Conservation (phyloP, 2,797 vertebrate genomes). For the Labroides dimidiatus region DNA sequence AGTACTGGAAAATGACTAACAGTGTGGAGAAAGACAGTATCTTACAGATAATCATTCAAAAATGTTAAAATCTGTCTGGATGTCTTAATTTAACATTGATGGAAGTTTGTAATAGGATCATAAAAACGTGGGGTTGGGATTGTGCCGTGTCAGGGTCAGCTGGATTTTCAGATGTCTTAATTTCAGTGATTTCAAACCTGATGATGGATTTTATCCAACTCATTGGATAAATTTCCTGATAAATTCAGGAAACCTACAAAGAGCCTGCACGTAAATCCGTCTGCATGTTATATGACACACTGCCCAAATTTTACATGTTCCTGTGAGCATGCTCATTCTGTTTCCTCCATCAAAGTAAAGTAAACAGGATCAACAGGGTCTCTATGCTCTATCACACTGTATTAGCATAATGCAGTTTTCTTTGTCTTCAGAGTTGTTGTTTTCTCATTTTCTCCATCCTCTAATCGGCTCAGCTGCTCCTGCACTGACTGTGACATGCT, state of each 20-base stretch:
- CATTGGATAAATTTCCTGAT: no score
- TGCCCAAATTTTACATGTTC: slow-evolving; percentile 39
- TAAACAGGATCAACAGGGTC: slow-evolving; percentile 40
- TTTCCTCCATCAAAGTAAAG: slow-evolving; percentile 39
- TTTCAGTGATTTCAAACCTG: no score
- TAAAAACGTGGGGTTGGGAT: no score
- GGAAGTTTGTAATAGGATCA: background rate
- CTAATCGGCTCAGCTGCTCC: slow-evolving; percentile 28
- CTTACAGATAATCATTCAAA: background rate
- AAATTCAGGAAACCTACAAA: background rate
- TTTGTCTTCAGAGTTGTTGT: slow-evolving; percentile 41
- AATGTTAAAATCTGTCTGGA: background rate
- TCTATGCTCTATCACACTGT: slow-evolving; percentile 17
- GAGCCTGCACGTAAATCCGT: slow-evolving; percentile 10
- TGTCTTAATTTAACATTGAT: background rate
- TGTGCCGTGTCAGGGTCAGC: no score
- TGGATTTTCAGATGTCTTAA: no score
- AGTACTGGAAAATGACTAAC: background rate
- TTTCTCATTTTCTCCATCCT: slow-evolving; percentile 39
- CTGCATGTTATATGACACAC: slow-evolving; percentile 37
- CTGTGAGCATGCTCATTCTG: slow-evolving; percentile 9
- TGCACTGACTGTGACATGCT: slow-evolving; percentile 22
- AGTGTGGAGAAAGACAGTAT: background rate
- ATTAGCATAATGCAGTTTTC: slow-evolving; percentile 60
- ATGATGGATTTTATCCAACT: no score